These are phyloP conservation scores for Neria commutata DNA, from an alignment of 2,888 invertebrate genomes.

Conservation along the genomic window DNA sequence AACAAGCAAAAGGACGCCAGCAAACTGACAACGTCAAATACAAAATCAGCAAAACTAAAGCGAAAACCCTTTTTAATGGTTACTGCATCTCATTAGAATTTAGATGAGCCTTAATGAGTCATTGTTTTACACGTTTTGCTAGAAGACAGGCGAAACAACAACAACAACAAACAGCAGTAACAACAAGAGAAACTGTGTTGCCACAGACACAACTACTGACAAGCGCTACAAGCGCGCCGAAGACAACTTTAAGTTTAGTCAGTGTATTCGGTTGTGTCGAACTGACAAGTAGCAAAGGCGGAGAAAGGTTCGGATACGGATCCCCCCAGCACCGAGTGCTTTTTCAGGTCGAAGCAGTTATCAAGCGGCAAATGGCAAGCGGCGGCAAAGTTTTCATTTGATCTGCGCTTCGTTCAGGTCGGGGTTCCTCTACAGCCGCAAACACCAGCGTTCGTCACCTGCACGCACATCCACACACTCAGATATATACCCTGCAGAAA, in stretches of 20 bases:
- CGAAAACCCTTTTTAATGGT: constrained; percentile 50
- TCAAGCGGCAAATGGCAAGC: constrained; percentile 42
- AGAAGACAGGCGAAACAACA: constrained; percentile 36
- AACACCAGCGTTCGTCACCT: no score
- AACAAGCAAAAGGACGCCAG: neutral
- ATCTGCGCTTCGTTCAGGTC: constrained; percentile 40
- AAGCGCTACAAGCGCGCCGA: neutral
- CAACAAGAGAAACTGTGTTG: constrained; percentile 31
- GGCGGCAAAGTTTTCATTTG: constrained; percentile 58
- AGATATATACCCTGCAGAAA: no score
- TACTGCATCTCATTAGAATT: constrained; percentile 62
- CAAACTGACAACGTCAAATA: neutral
- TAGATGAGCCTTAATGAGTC: constrained; percentile 62
- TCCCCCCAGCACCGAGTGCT: neutral
- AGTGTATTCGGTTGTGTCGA: neutral
- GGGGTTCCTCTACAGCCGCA: constrained; percentile 1
- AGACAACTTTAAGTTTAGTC: constrained; percentile 7
- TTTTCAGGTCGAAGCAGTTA: neutral
- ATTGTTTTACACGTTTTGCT: constrained; percentile 58
- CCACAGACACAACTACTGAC: constrained; percentile 13
- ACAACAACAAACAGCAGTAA: constrained; percentile 11
- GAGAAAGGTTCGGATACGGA: neutral
- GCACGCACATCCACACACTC: no score
- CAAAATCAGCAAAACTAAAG: neutral
- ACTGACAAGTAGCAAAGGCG: neutral